Evolutionary conservation across 2,113 vertebrate species (phyloP).

Genomic region (Pleuronectes platessa): DNA sequence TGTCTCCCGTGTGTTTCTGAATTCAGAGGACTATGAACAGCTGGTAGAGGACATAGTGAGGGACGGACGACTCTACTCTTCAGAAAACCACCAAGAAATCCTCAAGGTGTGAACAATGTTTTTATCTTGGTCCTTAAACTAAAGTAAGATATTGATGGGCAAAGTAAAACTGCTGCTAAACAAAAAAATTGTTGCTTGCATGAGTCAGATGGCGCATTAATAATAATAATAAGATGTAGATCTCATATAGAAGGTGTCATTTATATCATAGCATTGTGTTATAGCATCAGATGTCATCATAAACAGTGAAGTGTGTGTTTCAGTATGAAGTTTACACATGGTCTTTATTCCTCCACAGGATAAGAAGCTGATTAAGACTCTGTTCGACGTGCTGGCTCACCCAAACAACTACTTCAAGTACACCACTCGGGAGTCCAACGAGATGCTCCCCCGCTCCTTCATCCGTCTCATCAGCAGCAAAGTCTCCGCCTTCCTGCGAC

Average conservation of each 20-base stretch:
- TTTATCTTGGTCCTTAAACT: no score
- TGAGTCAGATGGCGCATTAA: no score
- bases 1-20: neutral
- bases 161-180: slow-evolving; percentile 1
- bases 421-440: slow-evolving; percentile 95
- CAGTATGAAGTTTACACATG: neutral
- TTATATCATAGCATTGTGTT: neutral
- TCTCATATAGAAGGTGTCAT: neutral
- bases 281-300: neutral
- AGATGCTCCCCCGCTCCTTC: slow-evolving; percentile 98
- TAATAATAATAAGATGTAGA: no score
- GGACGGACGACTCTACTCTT: slow-evolving; percentile 95
- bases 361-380: slow-evolving; percentile 99
- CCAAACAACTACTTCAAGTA: slow-evolving; percentile 99
- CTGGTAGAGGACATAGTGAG: slow-evolving; percentile 97
- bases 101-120: slow-evolving; percentile 86
- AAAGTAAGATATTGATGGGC: neutral
- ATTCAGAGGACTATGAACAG: slow-evolving; percentile 96
- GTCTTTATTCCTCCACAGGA: slow-evolving; percentile 82
- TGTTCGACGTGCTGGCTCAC: slow-evolving; percentile 97
- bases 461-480: slow-evolving; percentile 98
- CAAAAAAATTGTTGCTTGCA: neutral
- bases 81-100: slow-evolving; percentile 98
- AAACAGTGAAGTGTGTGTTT: neutral
- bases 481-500: slow-evolving; percentile 96